Evolutionary conservation across 2,888 invertebrate genomes (phyloP).

Genomic region (Cerceris ruficornis): DNA sequence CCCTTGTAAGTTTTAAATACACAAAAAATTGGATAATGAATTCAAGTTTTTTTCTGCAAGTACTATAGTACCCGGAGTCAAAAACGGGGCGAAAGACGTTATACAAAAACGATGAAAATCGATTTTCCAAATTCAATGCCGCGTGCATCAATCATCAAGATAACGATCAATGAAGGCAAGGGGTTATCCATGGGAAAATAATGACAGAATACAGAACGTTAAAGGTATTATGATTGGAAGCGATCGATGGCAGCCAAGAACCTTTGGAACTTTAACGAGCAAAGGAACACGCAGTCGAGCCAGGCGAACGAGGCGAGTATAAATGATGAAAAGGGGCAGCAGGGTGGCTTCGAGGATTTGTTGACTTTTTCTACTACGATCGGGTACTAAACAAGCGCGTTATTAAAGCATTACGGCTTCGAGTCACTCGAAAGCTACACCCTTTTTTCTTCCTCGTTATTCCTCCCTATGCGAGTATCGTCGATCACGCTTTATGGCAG

Average conservation of each 20-base stretch:
- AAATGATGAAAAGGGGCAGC: not conserved
- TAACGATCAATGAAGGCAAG: not conserved
- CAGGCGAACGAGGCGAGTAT: not conserved
- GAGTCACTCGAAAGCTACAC: constrained; percentile 1
- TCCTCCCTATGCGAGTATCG: constrained; percentile 5
- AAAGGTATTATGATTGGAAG: constrained; percentile 2
- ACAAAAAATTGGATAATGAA: too few relatives aligned
- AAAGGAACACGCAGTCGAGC: not conserved
- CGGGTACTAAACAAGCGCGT: constrained; percentile 2
- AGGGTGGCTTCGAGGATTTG: not conserved
- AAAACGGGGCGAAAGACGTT: too few relatives aligned
- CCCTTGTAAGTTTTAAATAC: too few relatives aligned
- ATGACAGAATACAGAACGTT: not conserved
- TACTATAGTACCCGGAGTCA: too few relatives aligned
- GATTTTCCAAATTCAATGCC: not conserved
- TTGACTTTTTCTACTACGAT: not conserved
- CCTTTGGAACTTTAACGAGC: constrained; percentile 3
- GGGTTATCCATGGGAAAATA: not conserved
- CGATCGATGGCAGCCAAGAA: constrained; percentile 2
- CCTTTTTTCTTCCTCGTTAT: constrained; percentile 1
- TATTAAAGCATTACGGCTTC: constrained; percentile 2
- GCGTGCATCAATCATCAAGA: not conserved
- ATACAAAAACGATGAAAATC: not conserved
- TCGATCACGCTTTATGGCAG: constrained; percentile 16
- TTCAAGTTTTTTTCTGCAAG: too few relatives aligned